A percentile compares a stretch with the other conserved stretches of the same genome.
These are phyloP conservation scores for Eospalax fontanierii DNA, from an alignment of 2,797 vertebrate species.

Conservation along the genomic window DNA sequence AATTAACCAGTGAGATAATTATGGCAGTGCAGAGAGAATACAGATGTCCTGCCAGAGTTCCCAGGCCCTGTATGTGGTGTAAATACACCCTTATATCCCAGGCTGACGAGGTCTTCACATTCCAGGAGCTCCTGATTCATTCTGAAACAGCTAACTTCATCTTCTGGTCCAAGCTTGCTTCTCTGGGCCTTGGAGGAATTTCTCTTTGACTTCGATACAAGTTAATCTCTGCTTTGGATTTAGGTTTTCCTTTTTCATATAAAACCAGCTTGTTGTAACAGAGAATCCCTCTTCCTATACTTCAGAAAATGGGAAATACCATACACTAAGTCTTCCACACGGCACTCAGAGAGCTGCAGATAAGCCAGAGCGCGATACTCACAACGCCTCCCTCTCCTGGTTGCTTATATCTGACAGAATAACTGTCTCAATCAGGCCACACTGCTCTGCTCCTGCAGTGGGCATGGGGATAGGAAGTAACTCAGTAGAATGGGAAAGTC, in stretches of 20 bases:
- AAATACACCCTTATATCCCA: not conserved
- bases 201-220: slow-evolving; percentile 1
- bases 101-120: fast-evolving
- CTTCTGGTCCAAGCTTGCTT: not conserved
- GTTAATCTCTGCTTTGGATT: slow-evolving; percentile 4
- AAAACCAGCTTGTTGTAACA: not conserved
- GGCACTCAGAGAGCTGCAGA: not conserved
- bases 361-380: not conserved
- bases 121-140: not conserved
- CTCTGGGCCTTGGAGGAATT: not conserved
- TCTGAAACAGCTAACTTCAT: not conserved
- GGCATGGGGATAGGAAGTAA: too few relatives aligned
- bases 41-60: not conserved
- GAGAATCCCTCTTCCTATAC: not conserved
- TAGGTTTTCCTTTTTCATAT: not conserved
- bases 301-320: slow-evolving; percentile 1
- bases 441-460: too few relatives aligned
- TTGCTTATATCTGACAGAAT: not conserved
- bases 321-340: not conserved
- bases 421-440: too few relatives aligned
- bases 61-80: not conserved
- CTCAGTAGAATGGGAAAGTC: too few relatives aligned
- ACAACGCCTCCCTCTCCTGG: not conserved
- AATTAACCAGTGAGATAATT: not conserved
- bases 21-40: not conserved